Base-by-base conservation (phyloP, 2,888 invertebrate species). In the Ornithoptera priamus region DNA sequence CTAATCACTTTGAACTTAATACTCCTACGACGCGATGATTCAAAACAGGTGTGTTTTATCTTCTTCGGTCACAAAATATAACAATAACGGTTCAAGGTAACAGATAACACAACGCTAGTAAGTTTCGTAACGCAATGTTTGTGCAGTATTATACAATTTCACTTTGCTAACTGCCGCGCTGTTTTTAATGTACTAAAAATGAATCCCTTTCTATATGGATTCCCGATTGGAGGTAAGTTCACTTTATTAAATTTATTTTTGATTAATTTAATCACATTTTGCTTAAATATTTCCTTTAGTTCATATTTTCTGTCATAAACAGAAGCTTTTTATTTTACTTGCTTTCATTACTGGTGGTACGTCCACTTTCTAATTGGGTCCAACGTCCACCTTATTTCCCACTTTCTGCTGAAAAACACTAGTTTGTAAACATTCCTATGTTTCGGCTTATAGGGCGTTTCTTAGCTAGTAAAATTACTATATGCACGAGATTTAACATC, bases 141-240 rank as follows among this genome's bases (percentile, higher is more conserved):
- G 53, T 36, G 61, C 22, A 39, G 62, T 60, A 68, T 65, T 64
- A 62, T 60, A 67, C 59, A 63, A 42, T 30, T 60, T 39, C 56
- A 62, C 68, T 20, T 60, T 63, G 65, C 65, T 60, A 22, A 56
- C 61, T 69, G 58, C 36, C 30, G 56, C 63, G 39, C 70, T 57
- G 58, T 68, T 68, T 30, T 60, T 63, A 61, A 72, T 71, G 72
- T 71, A 60, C 53, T 60, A 56, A 63, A 60, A 39, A 87, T 87
- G 87, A 88, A 88, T 77, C 88, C 88, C 22, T 88, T 88, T 79
- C 62, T 81, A 18, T 74, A 81, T 72, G 84, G 84, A 0, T 87
- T 85, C 73, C 70, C 80, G 24, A 78, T 84, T 71, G 80, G 75
- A 61, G 85, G 88, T 87, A 76, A 84, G 85, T 69, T 67, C 62